These are phyloP conservation scores for Hippocampus zosterae DNA, from an alignment of 2,113 vertebrate species.

Conservation along the genomic window DNA sequence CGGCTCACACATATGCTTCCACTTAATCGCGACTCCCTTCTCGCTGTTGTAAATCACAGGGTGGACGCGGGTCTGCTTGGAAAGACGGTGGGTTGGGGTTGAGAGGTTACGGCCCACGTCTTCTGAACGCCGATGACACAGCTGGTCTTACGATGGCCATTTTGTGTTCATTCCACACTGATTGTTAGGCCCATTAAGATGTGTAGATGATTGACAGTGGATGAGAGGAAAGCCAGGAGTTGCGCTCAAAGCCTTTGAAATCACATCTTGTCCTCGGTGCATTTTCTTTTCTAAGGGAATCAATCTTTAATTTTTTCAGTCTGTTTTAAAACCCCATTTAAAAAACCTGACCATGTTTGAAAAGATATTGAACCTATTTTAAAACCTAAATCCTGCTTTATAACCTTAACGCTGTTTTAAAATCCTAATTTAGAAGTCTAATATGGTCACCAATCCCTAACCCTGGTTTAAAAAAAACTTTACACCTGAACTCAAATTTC, in stretches of 20 bases:
- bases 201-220: not conserved
- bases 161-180: not conserved
- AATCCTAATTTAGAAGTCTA: not conserved
- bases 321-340: not conserved
- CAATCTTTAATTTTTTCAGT: not conserved
- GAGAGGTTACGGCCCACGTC: conserved; percentile 10
- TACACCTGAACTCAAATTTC: not conserved
- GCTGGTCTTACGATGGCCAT: not conserved
- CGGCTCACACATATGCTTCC: conserved; percentile 48
- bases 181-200: not conserved
- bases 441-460: not conserved
- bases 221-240: not conserved
- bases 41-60: conserved; percentile 36
- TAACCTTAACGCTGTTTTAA: not conserved
- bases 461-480: not conserved
- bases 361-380: not conserved
- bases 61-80: conserved; percentile 27
- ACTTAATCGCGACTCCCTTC: conserved; percentile 41
- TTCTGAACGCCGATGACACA: conserved; percentile 7
- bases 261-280: not conserved
- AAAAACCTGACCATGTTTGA: not conserved
- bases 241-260: not conserved
- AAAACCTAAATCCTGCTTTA: not conserved
- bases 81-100: conserved; percentile 12
- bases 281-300: not conserved